Conservation (phyloP, 2,113 vertebrate genomes). For the Gymnorhina tibicen region DNA sequence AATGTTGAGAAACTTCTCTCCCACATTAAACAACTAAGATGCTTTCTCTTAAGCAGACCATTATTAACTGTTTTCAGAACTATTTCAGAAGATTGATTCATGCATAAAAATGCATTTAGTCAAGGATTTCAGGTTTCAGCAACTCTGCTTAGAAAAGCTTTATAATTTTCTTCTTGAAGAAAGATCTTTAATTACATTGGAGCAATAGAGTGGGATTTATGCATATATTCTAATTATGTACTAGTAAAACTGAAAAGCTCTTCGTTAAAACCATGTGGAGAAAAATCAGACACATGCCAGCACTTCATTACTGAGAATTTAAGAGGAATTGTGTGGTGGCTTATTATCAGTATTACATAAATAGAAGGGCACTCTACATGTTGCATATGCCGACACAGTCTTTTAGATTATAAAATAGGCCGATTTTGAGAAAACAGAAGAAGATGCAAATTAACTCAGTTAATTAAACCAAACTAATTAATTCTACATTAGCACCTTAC, state of each 20-base stretch:
- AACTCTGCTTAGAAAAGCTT: slow-evolving; percentile 27
- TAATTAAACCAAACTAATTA: slow-evolving; percentile 34
- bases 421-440: slow-evolving; percentile 21
- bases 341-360: slow-evolving; percentile 44
- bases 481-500: neutral
- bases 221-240: slow-evolving; percentile 62
- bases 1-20: slow-evolving; percentile 1
- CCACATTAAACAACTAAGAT: neutral
- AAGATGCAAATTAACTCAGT: neutral
- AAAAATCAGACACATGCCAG: slow-evolving; percentile 53
- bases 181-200: slow-evolving; percentile 64
- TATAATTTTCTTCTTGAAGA: slow-evolving; percentile 56
- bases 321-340: slow-evolving; percentile 44
- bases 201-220: slow-evolving; percentile 54
- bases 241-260: slow-evolving; percentile 59
- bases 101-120: slow-evolving; percentile 55
- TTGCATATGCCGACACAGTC: neutral
- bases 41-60: slow-evolving; percentile 20
- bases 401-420: slow-evolving; percentile 12
- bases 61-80: slow-evolving; percentile 55
- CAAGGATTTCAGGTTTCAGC: slow-evolving; percentile 38
- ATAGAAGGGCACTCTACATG: slow-evolving; percentile 38
- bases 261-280: slow-evolving; percentile 53
- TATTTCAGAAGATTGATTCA: slow-evolving; percentile 49
- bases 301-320: slow-evolving; percentile 57